Base-by-base conservation (phyloP, 2,888 invertebrate species). In the Stenurella melanura region DNA sequence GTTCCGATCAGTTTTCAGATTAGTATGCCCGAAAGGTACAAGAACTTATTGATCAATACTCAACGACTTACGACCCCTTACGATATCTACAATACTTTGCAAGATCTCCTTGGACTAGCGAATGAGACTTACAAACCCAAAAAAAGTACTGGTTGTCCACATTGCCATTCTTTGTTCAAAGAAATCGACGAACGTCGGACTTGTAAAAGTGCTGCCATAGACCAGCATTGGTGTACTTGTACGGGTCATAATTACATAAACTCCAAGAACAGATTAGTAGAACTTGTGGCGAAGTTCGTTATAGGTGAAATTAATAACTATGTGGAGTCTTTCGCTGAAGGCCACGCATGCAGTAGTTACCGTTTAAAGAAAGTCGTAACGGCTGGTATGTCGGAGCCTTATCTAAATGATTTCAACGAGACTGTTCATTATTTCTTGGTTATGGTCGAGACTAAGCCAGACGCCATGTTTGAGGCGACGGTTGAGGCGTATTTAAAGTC, bases 171-270 rank as follows among this genome's bases (percentile, higher is more conserved):
- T 72, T 85, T 96, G 73, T 92, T 96, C 67, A 90, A 91, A 30
- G 90, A 93, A 5, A 90, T 94, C 0, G 87, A 86, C 30, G 87
- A 87, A 54, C 92, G 92, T 81, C 91, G 96, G 18, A 93, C 94
- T 0, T 96, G 96, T 84, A 90, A 90, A 63, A 93, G 95, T 73
- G 93, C 92, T 3, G 91, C 91, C 0, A 93, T 96, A 69, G 90
- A 91, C 9, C 91, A 93, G 64, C 95, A 95, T 85, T 95, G 95
- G 95, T 96, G 95, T 85, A 93, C 94, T 73, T 96, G 96, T 84
- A 92, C 92, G 76, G 92, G 92, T 17, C 92, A 66, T 91, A 90
- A 91, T 81, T 87, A 91, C 17, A 86, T 92, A 68, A 89, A 90
- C 78, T 83, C 85, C 4, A 88, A 90, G 61, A 91, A 92, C 69